Percentiles rank a stretch among this genome's conserved stretches.
These are phyloP conservation scores for Tetrao urogallus DNA, from an alignment of 2,113 vertebrate genomes.

Conservation along the genomic window DNA sequence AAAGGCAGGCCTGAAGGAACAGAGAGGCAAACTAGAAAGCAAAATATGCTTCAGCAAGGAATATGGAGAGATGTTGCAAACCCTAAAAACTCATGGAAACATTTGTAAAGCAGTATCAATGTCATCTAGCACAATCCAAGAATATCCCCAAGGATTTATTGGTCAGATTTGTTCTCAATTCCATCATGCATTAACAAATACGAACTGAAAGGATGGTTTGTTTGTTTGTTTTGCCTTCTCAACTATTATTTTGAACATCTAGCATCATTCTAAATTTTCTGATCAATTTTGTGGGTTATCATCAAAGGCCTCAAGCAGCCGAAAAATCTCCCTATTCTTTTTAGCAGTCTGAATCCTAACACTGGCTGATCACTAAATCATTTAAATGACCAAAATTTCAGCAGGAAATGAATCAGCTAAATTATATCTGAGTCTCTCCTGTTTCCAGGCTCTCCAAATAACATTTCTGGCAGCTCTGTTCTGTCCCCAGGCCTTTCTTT, in stretches of 20 bases:
- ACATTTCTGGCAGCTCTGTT: background rate
- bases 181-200: background rate
- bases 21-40: background rate
- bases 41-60: background rate
- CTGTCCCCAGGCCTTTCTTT: background rate
- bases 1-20: background rate
- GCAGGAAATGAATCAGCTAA: conserved; percentile 19
- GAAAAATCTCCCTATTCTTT: background rate
- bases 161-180: background rate
- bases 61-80: background rate
- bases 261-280: background rate
- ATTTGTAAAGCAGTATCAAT: fast-evolving
- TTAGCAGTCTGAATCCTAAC: background rate
- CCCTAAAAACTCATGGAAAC: background rate
- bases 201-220: background rate
- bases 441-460: background rate
- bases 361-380: background rate
- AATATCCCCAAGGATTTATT: background rate
- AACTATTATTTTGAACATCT: background rate
- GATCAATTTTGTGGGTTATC: background rate
- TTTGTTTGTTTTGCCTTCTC: background rate
- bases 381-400: background rate
- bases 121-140: background rate
- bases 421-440: background rate
- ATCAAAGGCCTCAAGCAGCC: background rate